Conservation (phyloP, 2,888 invertebrate genomes). For the Machimus atricapillus region DNA sequence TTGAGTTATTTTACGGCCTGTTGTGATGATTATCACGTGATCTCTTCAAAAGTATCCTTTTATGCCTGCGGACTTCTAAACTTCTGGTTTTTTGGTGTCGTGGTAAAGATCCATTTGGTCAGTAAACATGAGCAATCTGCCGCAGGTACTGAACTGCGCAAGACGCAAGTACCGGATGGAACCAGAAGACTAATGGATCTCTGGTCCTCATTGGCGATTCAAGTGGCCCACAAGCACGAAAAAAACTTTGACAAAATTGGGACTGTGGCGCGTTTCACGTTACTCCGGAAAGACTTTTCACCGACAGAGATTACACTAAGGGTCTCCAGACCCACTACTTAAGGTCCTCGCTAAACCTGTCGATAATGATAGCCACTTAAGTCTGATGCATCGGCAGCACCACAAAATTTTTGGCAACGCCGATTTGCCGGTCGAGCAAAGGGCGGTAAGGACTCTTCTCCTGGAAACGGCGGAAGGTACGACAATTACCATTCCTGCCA, state of each 20-base stretch:
- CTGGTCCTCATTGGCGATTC: background rate
- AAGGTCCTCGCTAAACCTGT: slow-evolving; percentile 17
- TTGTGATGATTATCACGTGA: slow-evolving; percentile 32
- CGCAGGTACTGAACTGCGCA: background rate
- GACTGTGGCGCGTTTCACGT: background rate
- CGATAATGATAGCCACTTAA: slow-evolving; percentile 29
- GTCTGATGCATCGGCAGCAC: background rate
- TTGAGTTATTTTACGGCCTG: slow-evolving; percentile 34
- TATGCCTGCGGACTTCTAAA: background rate
- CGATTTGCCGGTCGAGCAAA: background rate
- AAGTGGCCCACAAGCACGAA: background rate
- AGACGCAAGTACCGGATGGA: background rate
- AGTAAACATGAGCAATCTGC: background rate
- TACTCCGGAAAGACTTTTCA: background rate
- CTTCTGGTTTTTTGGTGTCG: background rate
- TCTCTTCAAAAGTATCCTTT: background rate
- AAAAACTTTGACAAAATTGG: background rate
- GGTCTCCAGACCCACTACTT: slow-evolving; percentile 6
- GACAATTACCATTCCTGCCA: slow-evolving; percentile 9
- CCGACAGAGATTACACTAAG: background rate
- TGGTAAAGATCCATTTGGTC: background rate
- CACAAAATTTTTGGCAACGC: background rate
- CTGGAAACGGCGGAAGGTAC: background rate
- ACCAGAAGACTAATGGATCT: background rate
- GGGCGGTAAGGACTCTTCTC: background rate